Base-by-base conservation (phyloP, 2,113 vertebrate species). In the Gasterosteus nipponicus region DNA sequence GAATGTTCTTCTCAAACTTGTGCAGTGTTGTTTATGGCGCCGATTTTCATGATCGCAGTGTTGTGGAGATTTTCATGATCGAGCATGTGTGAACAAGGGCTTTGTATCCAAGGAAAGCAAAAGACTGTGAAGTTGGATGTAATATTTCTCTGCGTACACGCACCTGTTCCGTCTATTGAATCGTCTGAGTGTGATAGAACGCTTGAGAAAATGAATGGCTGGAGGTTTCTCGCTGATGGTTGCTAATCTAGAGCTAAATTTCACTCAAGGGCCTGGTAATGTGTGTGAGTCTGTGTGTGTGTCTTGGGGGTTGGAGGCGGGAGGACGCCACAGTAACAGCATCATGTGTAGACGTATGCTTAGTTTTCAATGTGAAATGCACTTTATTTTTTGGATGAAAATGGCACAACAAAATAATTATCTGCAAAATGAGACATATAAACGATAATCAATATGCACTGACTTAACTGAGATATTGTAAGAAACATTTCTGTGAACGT, bases 311-410 rank as follows among this genome's bases (percentile, higher is more conserved):
- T 58, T 26, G 53, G 68, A 79, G 73, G 26, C 10, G 63, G 41
- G 75, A 75, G 71, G 82, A 65, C 54, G 59, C 81, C 85, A 86
- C 81, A 80, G 87, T 89, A 84, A 90, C 85, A 93, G 92, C 91
- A 94, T 94, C 88, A 91, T 93, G 91, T 94, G 91, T 93, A 94
- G 87, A 93, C 46, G 82, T 93, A 91, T 89, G 89, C 84, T 19
- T 94, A 92, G 91, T 93, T 91, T 83, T 93, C 87, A 92, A 94
- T 94, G 93, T 94, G 89, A 95, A 94, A 95, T 94, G 94, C 94
- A 95, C 94, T 95, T 95, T 95, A 94, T 93, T 94, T 93, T 91
- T 89, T 85, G 75, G 82, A 89, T 80, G 83, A 94, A 87, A 93
- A 94, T 89, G 93, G 94, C 94, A 94, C 93, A 94, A 94, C 73